Base-by-base conservation (phyloP, 2,797 vertebrate genomes). In the Anguilla megastoma region DNA sequence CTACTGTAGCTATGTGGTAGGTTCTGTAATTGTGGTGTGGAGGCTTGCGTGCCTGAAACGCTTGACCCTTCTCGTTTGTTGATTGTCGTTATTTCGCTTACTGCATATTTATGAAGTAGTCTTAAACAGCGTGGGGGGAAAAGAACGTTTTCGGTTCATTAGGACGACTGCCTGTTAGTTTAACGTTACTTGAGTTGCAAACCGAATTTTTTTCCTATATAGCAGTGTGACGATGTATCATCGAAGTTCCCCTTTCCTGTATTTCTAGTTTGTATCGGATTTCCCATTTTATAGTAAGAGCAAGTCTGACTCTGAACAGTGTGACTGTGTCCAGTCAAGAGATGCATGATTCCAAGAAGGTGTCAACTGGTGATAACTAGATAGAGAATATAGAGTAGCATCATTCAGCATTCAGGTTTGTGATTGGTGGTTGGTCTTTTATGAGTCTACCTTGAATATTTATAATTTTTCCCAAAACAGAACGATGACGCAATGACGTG, bases 211-310 rank as follows among this genome's bases (percentile, higher is more conserved):
- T 48, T 80, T 80, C 2, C 18, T 21, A 48, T 24, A 50, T 18
- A 82, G 41, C 79, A 50, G 5, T 8, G 45, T 10, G 63, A 48
- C 41, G 36, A 56, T 85, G 48, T 56, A 16, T 88, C 80, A 87
- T 71, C 24, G 50, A 85, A 36, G 87, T 88, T 88, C 87, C 87
- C 27, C 54, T 88, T 88, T 88, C 60, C 48, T n/a, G 21, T 24
- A 41, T 85, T 60, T 84, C 24, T 60, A 6, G 60, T 58, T 9
- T 48, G 18, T 48, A 27, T 85, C 21, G 30, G 54, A 85, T 27
- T 85, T 85, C 84, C 84, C 9, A 85, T 54, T 69, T 54, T 30
- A 33, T 83, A 69, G n/a, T 24, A 41, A 54, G 74, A 69, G 16
- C n/a, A 45, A 63, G 60, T 71, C 41, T 87, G 80, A 56, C 36